Evolutionary conservation across 1,140 invertebrate genomes (phyloP), one percentile per base, ranked within the genome.

Genomic region (Aphaenogaster rudis): DNA sequence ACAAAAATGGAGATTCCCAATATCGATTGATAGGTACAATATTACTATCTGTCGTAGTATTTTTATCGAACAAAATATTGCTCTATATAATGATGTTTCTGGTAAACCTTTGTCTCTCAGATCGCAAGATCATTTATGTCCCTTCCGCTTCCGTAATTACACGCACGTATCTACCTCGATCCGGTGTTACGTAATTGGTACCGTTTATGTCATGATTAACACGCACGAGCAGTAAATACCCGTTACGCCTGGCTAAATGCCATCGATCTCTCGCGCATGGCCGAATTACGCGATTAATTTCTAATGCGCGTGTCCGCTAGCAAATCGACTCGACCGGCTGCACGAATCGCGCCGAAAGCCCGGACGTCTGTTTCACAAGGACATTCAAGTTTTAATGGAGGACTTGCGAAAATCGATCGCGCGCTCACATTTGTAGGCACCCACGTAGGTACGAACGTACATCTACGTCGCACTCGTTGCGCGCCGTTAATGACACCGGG

Each of bases 361-460:
- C 33, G 42, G 45, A 86, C 74, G 54, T 76, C 42, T 84, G 54
- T 84, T 76, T 61, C 69, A 61, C 57, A 84, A 54, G 42, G 39
- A 76, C 54, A 61, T 66, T 72, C 57, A 77, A 87, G 57, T 90
- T 90, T 87, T 87, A 89, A 89, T 82, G 63, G 77, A 89, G 74
- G 52, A 71, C 36, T 54, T 63, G 81, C 85, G 88, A 87, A 82
- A 81, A 89, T 90, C 88, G 88, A 89, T 90, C 77, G 33, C 76
- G 21, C 6, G 13, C 28, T 8, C 54, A 61, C 45, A 33, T 11
- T 39, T 1, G 6, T 79, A 39, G 13, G 7, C 21, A 39, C n/a
- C 36, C 11, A 13, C 21, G 21, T 28, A 42, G 4, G 33, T 61
- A 17, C 13, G 57, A 9, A 21, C 36, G 5, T 57, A 52, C 66